Evolutionary conservation across 2,888 invertebrate species (phyloP).

Genomic region (Hypercompe scribonia): DNA sequence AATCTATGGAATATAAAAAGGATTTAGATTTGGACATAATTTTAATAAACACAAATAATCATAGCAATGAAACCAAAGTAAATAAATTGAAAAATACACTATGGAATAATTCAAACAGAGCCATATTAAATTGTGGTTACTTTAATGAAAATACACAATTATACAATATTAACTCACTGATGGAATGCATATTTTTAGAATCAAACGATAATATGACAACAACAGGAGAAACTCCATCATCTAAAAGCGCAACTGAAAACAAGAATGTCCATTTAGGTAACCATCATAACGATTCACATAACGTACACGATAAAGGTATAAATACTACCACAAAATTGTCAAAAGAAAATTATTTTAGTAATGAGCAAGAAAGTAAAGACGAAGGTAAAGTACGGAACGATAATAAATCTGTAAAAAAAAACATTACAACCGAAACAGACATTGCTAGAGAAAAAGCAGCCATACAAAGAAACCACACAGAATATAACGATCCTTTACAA

Average conservation of each 20-base stretch:
- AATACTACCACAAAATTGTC: background rate
- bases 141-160: background rate
- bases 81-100: background rate
- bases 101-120: background rate
- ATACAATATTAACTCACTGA: background rate
- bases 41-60: conserved; percentile 11
- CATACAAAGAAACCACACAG: background rate
- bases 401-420: background rate
- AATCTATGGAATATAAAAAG: background rate
- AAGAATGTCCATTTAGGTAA: background rate
- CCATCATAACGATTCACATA: background rate
- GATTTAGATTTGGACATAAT: conserved; percentile 10
- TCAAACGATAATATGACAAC: conserved; percentile 1
- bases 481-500: background rate
- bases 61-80: background rate
- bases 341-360: background rate
- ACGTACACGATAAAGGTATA: background rate
- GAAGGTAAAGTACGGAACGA: background rate
- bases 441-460: too few relatives aligned
- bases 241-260: background rate
- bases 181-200: conserved; percentile 26
- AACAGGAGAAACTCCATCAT: background rate
- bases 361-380: background rate
- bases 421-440: background rate
- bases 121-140: conserved; percentile 24